These are phyloP conservation scores for Nephrocerus scutellatus DNA, from an alignment of 2,888 invertebrate genomes.

Conservation along the genomic window DNA sequence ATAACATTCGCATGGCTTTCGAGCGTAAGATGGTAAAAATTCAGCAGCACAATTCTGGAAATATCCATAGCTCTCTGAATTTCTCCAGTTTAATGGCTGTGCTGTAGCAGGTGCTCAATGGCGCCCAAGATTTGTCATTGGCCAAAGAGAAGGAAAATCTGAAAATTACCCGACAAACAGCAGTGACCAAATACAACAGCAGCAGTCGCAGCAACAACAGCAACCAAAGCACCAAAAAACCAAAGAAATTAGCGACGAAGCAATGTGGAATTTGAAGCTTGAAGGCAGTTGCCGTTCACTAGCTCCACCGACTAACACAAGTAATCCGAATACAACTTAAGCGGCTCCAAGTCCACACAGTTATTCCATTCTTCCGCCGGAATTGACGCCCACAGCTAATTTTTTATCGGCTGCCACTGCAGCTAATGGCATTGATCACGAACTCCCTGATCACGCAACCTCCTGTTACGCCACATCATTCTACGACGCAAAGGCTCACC, in stretches of 20 bases:
- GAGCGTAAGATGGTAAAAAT: slow-evolving; percentile 88
- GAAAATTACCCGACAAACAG: no score
- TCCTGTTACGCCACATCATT: slow-evolving; percentile 76
- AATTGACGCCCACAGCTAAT: slow-evolving; percentile 73
- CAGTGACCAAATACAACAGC: slow-evolving; percentile 20
- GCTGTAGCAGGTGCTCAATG: slow-evolving; percentile 66
- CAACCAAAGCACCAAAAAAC: slow-evolving; percentile 48
- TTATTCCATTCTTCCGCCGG: slow-evolving; percentile 78
- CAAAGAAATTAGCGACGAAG: slow-evolving; percentile 26
- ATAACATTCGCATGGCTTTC: slow-evolving; percentile 81
- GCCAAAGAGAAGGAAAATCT: slow-evolving; percentile 65
- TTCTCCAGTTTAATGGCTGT: slow-evolving; percentile 65
- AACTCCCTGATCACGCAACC: slow-evolving; percentile 92
- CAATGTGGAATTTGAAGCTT: slow-evolving; percentile 56
- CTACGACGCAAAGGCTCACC: slow-evolving; percentile 77
- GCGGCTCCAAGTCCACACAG: slow-evolving; percentile 78
- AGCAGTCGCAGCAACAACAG: slow-evolving; percentile 44
- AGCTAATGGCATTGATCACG: slow-evolving; percentile 96
- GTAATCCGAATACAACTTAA: slow-evolving; percentile 53
- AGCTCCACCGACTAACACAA: slow-evolving; percentile 27
- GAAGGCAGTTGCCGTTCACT: slow-evolving; percentile 68
- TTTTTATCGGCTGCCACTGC: slow-evolving; percentile 83
- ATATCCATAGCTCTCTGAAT: slow-evolving; percentile 53
- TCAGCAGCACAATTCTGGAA: slow-evolving; percentile 57
- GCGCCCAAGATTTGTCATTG: slow-evolving; percentile 76